A percentile compares a stretch with the other conserved stretches of the same genome.
phyloP scores from a whole-genome alignment of 2,797 vertebrate genomes.

The Setipinna tenuifilis region DNA sequence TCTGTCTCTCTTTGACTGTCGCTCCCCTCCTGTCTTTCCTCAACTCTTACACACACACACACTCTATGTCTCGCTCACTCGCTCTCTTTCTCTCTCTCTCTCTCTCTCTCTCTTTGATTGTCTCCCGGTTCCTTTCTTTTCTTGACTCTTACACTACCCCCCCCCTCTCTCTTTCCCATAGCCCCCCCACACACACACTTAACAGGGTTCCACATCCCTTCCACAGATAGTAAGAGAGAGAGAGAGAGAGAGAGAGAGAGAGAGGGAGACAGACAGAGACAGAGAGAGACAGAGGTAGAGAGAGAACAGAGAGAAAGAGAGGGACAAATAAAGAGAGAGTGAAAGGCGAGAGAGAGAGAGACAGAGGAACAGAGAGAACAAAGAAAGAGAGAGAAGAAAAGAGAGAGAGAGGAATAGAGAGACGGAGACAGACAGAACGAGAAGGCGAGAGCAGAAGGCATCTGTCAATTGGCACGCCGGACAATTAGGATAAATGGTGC shows the following conservation, averaged over 20 bases:
- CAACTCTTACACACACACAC: too few species aligned
- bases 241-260: conserved; percentile 51
- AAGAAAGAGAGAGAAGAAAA: conserved; percentile 51
- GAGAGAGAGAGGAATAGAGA: conserved; percentile 51
- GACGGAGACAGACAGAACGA: conserved; percentile 43
- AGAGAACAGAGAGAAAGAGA: conserved; percentile 28
- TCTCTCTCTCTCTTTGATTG: background rate
- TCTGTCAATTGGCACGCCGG: conserved; percentile 57
- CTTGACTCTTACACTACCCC: too few species aligned
- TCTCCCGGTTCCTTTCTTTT: background rate
- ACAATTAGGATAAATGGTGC: conserved; percentile 65
- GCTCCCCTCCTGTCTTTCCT: too few species aligned
- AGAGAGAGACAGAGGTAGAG: conserved; percentile 40
- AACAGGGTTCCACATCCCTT: conserved; percentile 38
- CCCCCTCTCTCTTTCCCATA: too few species aligned
- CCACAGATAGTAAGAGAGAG: conserved; percentile 38
- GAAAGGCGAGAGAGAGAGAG: conserved; percentile 39
- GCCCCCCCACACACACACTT: conserved; percentile 33
- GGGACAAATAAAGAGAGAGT: background rate
- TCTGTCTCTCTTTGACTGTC: too few species aligned
- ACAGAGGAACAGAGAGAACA: conserved; percentile 51
- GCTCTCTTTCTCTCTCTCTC: background rate
- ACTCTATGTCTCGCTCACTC: too few species aligned
- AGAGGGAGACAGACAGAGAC: conserved; percentile 51
- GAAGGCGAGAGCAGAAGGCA: conserved; percentile 29